Conservation (phyloP, 2,797 vertebrate species). For the Dallia pectoralis region DNA sequence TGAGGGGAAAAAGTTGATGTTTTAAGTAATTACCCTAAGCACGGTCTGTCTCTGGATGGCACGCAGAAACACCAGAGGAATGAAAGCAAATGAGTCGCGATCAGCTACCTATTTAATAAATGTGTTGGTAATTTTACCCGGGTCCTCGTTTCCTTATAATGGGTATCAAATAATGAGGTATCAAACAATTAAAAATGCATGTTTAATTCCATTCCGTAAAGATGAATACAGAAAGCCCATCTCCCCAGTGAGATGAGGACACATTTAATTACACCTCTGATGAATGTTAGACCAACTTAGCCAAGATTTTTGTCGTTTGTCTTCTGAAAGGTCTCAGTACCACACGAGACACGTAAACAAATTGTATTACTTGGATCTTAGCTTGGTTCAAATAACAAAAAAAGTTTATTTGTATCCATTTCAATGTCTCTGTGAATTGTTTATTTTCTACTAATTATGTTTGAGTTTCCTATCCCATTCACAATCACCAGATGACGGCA, state of each 20-base stretch:
- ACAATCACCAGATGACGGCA: neutral
- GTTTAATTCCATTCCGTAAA: constrained; percentile 40
- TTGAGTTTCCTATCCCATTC: neutral
- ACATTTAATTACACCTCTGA: constrained; percentile 48
- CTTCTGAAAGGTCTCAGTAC: constrained; percentile 30
- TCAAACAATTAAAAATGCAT: constrained; percentile 46
- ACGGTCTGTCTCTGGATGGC: constrained; percentile 38
- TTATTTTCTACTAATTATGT: neutral
- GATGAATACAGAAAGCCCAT: constrained; percentile 40
- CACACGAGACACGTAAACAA: neutral
- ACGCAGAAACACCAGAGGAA: constrained; percentile 16
- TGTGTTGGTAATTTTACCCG: constrained; percentile 36
- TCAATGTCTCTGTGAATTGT: neutral
- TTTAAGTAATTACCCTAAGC: constrained; percentile 63
- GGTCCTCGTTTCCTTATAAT: constrained; percentile 34
- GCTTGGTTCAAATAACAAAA: neutral
- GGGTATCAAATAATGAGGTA: constrained; percentile 38
- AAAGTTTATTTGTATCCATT: neutral
- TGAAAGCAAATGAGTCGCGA: constrained; percentile 23
- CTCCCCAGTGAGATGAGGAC: constrained; percentile 41
- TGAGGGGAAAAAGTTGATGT: constrained; percentile 52
- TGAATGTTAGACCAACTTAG: neutral
- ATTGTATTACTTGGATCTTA: neutral
- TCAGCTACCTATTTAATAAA: constrained; percentile 37
- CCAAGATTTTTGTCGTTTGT: constrained; percentile 11